Conservation (phyloP, 2,888 invertebrate species). For the Cephus rjabovi region DNA sequence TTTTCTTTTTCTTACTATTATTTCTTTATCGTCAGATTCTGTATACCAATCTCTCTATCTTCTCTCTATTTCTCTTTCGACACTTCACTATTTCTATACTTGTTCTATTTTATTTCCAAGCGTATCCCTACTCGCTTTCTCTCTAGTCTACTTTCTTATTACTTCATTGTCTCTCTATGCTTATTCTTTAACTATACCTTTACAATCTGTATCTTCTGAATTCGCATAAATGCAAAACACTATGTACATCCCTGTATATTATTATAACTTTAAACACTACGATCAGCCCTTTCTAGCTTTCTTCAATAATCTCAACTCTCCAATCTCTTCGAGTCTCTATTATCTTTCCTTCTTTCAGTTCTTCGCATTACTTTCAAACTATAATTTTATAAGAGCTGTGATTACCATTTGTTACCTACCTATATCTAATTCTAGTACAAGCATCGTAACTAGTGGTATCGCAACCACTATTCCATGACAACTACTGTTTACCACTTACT, state of each 20-base stretch:
- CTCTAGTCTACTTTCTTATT: not conserved
- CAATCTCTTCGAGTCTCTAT: constrained; percentile 5
- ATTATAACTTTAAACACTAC: not conserved
- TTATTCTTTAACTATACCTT: constrained; percentile 2
- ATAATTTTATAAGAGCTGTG: constrained; percentile 4
- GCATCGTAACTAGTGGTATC: not conserved
- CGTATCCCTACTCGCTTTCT: not conserved
- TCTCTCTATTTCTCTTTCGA: constrained; percentile 8
- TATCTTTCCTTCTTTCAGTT: constrained; percentile 12
- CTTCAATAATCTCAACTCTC: not conserved
- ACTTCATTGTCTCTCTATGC: not conserved
- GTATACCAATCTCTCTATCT: constrained; percentile 9
- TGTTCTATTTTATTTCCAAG: not conserved
- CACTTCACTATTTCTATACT: not conserved
- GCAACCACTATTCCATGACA: not conserved
- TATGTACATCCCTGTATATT: not conserved
- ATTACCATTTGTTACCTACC: constrained; percentile 5
- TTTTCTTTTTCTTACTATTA: constrained; percentile 2
- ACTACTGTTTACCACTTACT: not conserved
- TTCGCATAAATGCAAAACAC: not conserved
- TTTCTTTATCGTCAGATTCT: constrained; percentile 10
- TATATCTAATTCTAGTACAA: not conserved
- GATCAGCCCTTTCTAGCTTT: not conserved
- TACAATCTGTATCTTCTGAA: constrained; percentile 10
- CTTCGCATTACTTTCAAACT: not conserved